Evolutionary conservation across 1,140 invertebrate genomes (phyloP), one percentile per base, ranked within the genome.

Genomic region (Solen grandis): DNA sequence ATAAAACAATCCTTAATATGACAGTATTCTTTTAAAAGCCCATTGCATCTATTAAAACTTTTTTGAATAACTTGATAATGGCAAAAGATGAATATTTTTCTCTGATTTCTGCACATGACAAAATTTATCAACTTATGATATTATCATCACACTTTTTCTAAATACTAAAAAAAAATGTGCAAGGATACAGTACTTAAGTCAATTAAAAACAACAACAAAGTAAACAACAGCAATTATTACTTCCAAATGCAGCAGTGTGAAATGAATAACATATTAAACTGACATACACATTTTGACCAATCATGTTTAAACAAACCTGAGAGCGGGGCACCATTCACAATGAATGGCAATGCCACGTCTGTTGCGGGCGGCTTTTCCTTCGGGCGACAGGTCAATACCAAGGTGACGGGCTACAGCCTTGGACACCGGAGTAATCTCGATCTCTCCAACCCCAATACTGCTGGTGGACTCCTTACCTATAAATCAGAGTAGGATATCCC

Each of bases 401-500:
- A 93, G 86, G 81, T 92, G 88, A 27, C 91, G 81, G 16, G 92
- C 92, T 55, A 93, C 92, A 52, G 92, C 90, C 13, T 88, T 89
- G 55, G 91, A 92, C 2, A 92, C 90, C 8, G 92, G 92, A 27
- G 91, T 93, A 25, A 92, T 90, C 84, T 92, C 91, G 27, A 93
- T 88, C 59, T 93, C 92, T 27, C 91, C 92, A 25, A 92, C 89
- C 55, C 86, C 88, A 22, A 85, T 68, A 82, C 83, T 86, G 46
- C 85, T 87, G 8, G 85, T 78, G 19, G 85, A 84, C 29, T 77
- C 78, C 55, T 81, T 63, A n/a, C 66, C 80, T 82, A 59, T 22
- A 60, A 19, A 59, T 50, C 25, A 36, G 3, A 73, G 36, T 22
- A 57, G n/a, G n/a, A n/a, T n/a, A n/a, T n/a, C n/a, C n/a, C n/a